Conservation (phyloP, 2,797 vertebrate genomes). For the Hipposideros larvatus region DNA sequence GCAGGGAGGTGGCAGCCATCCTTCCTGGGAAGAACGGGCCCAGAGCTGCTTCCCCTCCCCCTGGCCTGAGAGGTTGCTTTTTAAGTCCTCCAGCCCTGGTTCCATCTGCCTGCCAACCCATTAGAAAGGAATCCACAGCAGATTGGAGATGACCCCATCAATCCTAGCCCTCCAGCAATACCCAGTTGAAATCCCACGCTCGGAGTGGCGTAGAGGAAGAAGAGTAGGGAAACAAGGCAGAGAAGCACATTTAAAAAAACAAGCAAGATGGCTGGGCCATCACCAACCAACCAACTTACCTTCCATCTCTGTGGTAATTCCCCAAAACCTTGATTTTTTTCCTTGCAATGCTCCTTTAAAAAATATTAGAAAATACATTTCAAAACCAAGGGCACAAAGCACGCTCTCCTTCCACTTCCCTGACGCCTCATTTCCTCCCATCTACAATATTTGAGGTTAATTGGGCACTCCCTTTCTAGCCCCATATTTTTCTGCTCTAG, state of each 20-base stretch:
- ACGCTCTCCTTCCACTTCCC: neutral
- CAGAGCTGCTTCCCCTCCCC: neutral
- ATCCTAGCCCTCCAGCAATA: slow-evolving; percentile 58
- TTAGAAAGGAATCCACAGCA: slow-evolving; percentile 61
- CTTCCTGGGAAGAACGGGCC: neutral
- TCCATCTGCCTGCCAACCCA: slow-evolving; percentile 57
- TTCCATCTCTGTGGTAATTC: slow-evolving; percentile 49
- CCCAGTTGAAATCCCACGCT: slow-evolving; percentile 55
- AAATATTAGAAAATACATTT: slow-evolving; percentile 58
- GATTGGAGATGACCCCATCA: slow-evolving; percentile 56
- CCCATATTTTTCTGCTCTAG: slow-evolving; percentile 16
- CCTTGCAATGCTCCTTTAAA: slow-evolving; percentile 61
- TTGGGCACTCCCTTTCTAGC: neutral
- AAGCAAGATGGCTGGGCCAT: slow-evolving; percentile 63
- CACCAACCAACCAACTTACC: slow-evolving; percentile 63
- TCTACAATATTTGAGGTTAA: slow-evolving; percentile 17
- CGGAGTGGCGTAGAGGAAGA: slow-evolving; percentile 74
- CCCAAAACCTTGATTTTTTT: slow-evolving; percentile 53
- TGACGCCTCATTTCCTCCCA: slow-evolving; percentile 43
- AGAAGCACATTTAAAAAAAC: slow-evolving; percentile 80
- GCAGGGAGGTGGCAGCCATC: neutral
- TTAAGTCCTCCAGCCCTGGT: neutral
- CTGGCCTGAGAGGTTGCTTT: slow-evolving; percentile 31
- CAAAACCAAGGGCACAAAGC: slow-evolving; percentile 76
- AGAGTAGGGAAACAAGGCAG: slow-evolving; percentile 77